phyloP scores from a whole-genome alignment of 35 echinoderm and acorn worm species.

The Patiria miniata region DNA sequence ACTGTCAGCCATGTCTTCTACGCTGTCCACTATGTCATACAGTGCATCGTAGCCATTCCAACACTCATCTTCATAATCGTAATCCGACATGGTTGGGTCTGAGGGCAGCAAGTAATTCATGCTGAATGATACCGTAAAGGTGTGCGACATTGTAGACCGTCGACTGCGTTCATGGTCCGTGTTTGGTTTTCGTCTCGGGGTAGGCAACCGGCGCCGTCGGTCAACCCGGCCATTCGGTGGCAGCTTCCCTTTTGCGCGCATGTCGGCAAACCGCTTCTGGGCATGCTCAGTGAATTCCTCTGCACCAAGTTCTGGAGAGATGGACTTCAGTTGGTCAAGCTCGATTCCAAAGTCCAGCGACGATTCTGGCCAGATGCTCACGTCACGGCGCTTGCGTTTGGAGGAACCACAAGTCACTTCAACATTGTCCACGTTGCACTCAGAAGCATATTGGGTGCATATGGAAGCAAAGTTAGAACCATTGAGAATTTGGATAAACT shows the following conservation, averaged over 20 bases:
- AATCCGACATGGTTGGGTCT: background rate
- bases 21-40: background rate
- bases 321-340: background rate
- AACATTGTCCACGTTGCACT: slow-evolving; percentile 1
- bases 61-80: background rate
- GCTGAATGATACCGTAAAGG: background rate
- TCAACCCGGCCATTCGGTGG: background rate
- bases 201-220: background rate
- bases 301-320: background rate
- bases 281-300: background rate
- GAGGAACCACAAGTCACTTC: background rate
- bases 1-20: background rate
- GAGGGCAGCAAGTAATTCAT: background rate
- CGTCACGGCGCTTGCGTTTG: background rate
- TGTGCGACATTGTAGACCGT: background rate
- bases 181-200: background rate
- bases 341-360: background rate
- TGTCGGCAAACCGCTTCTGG: background rate
- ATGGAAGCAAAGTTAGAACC: background rate
- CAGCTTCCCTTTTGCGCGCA: background rate
- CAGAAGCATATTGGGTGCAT: background rate
- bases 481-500: background rate
- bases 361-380: background rate
- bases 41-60: background rate
- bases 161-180: background rate